Evolutionary conservation across 2,888 invertebrate genomes (phyloP).

Genomic region (Apotomis betuletana): DNA sequence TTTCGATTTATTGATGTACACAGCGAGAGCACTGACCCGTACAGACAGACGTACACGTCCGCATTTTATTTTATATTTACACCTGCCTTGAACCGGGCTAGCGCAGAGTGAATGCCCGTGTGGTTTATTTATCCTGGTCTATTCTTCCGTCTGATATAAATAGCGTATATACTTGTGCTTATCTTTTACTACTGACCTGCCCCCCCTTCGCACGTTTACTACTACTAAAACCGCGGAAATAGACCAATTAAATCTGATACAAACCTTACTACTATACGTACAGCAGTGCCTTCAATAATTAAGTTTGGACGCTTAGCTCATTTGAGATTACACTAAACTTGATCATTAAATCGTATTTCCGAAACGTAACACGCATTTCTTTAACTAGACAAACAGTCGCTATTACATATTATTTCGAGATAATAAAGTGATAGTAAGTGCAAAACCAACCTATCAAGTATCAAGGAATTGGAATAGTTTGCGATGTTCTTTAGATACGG

Average conservation of each 20-base stretch:
- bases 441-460: slow-evolving; percentile 1
- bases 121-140: slow-evolving; percentile 58
- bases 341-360: neutral
- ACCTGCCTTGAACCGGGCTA: slow-evolving; percentile 54
- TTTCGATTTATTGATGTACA: slow-evolving; percentile 52
- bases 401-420: slow-evolving; percentile 1
- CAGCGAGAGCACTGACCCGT: slow-evolving; percentile 69
- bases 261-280: too few relatives aligned
- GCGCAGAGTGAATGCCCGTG: slow-evolving; percentile 64
- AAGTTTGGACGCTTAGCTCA: too few relatives aligned
- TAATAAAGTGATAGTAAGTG: slow-evolving; percentile 15
- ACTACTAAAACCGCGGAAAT: slow-evolving; percentile 13
- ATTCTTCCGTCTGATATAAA: slow-evolving; percentile 49
- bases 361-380: neutral
- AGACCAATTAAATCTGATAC: too few relatives aligned
- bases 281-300: too few relatives aligned
- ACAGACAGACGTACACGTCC: slow-evolving; percentile 72
- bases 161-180: slow-evolving; percentile 23
- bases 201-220: slow-evolving; percentile 24
- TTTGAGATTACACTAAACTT: neutral
- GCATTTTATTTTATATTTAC: slow-evolving; percentile 72
- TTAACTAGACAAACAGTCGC: neutral
- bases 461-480: slow-evolving; percentile 27
- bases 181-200: slow-evolving; percentile 25
- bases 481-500: slow-evolving; percentile 38